A percentile compares a stretch with the other conserved stretches of the same genome.
phyloP scores from a whole-genome alignment of 2,113 vertebrate genomes.

The Indicator maculatus region DNA sequence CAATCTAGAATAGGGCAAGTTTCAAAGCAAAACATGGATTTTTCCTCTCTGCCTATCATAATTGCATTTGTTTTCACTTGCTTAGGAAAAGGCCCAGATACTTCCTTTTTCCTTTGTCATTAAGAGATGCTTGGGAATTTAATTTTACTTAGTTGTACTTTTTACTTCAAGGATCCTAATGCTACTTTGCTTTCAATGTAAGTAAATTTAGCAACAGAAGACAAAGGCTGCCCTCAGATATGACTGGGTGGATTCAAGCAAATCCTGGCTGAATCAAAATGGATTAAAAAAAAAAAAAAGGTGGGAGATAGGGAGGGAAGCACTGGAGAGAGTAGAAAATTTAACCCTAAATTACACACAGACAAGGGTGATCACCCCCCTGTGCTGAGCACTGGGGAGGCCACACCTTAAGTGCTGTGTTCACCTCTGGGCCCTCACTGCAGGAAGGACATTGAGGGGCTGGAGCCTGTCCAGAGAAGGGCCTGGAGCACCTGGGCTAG shows the following conservation, averaged over 20 bases:
- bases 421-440: too few relatives aligned
- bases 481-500: too few relatives aligned
- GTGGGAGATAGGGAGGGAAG: background rate
- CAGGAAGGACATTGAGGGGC: too few relatives aligned
- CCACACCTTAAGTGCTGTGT: too few relatives aligned
- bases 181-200: background rate
- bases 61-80: constrained; percentile 15
- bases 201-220: background rate
- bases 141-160: background rate
- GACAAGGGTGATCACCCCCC: background rate
- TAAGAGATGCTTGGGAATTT: background rate
- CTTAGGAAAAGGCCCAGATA: background rate
- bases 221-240: background rate
- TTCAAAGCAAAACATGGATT: constrained; percentile 32
- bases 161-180: background rate
- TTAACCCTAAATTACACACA: background rate
- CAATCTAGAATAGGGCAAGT: background rate
- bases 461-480: too few relatives aligned
- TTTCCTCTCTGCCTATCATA: constrained; percentile 5
- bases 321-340: background rate
- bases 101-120: background rate
- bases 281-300: background rate
- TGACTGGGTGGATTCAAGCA: background rate
- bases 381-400: too few relatives aligned
- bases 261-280: background rate